Base-by-base conservation (phyloP, 2,888 invertebrate species). In the Trisateles emortualis region DNA sequence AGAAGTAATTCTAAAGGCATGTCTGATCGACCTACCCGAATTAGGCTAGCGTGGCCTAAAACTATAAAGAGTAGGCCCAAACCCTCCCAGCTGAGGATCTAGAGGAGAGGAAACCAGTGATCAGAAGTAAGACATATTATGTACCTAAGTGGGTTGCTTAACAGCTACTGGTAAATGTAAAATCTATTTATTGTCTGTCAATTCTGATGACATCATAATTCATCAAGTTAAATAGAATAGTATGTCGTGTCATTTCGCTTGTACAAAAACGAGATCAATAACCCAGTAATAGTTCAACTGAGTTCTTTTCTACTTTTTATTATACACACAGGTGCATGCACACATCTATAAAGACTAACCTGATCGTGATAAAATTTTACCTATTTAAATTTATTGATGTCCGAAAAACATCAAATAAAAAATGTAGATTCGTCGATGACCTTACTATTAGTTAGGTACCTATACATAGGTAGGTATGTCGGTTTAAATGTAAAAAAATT, bases 241-340 rank as follows among this genome's bases (percentile, higher is more conserved):
- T 13, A 6, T 24, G 14, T n/a, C 17, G 13, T 16, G 11, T 3
- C 9, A 10, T 35, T n/a, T 22, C 10, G 11, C 36, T 17, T 38
- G 11, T 14, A 39, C 39, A 1, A 9, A 16, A 14, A 24, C 14
- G 22, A 32, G 43, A 32, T 43, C 51, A 52, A 45, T 32, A 45
- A 44, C 44, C 39, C 45, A 40, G 35, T 45, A 26, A 44, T 17
- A 26, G 24, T 45, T 32, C 24, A 22, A 38, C 13, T 10, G 14
- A 40, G 14, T 19, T 39, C 1, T 24, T 26, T 26, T 40, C 11
- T 33, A 40, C n/a, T 33, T 19, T 43, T 52, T 33, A 32, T 22
- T 22, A 33, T 33, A 19, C 17, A 11, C 2, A 11, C 8, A 41
- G n/a, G 30, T 30, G 16, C 16, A 32, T 39, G 4, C 4, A 33